phyloP scores from a whole-genome alignment of 2,888 invertebrate species.

The Bombyx huttoni region DNA sequence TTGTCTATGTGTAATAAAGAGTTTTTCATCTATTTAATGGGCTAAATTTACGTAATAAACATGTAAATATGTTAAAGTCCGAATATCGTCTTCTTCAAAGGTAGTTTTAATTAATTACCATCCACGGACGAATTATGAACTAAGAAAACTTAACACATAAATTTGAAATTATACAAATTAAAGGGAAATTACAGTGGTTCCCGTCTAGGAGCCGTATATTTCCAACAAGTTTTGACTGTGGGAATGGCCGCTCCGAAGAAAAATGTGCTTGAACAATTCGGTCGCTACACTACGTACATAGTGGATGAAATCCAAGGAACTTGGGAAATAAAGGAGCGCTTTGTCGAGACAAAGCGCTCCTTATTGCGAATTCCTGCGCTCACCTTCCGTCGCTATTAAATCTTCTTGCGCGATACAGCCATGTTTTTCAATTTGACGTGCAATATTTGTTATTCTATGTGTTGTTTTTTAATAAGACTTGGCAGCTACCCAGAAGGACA shows the following conservation, averaged over 20 bases:
- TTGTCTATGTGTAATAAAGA: no score
- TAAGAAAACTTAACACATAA: neutral
- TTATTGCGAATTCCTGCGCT: constrained; percentile 65
- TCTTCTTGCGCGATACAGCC: constrained; percentile 35
- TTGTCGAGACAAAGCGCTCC: constrained; percentile 48
- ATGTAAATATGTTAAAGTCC: neutral
- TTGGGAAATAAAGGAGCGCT: constrained; percentile 49
- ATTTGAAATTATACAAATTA: neutral
- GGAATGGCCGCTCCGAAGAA: constrained; percentile 26
- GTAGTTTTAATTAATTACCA: neutral
- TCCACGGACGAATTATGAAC: neutral
- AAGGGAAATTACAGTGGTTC: constrained; percentile 2
- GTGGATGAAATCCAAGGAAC: constrained; percentile 56
- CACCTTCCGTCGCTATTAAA: constrained; percentile 55
- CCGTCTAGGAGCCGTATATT: constrained; percentile 5
- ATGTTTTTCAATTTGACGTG: neutral
- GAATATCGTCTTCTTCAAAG: neutral
- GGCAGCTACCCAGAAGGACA: no score
- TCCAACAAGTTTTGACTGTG: constrained; percentile 16
- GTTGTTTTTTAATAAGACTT: no score
- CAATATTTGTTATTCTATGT: neutral
- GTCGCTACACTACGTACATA: constrained; percentile 30
- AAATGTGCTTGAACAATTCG: constrained; percentile 35
- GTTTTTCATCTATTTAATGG: no score
- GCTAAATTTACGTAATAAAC: no score